Evolutionary conservation across 2,113 vertebrate genomes (phyloP).

Genomic region (Thalassarche chlororhynchos): DNA sequence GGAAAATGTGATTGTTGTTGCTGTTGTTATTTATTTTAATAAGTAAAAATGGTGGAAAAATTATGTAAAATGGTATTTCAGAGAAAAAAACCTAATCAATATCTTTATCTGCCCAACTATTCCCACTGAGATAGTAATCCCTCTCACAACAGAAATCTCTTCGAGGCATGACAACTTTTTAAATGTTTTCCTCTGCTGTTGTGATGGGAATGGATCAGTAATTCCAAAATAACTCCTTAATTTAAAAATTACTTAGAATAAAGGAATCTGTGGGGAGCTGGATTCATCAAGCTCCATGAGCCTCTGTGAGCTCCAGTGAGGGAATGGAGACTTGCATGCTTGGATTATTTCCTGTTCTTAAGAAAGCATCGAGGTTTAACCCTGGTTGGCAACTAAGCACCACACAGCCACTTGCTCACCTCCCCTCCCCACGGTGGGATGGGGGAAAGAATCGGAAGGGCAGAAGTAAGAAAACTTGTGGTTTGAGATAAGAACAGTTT

Average conservation of each 20-base stretch:
- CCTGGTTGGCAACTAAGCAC: too few relatives aligned
- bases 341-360: background rate
- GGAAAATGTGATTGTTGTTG: background rate
- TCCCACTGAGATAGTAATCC: background rate
- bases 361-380: background rate
- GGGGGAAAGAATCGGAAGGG: too few relatives aligned
- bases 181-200: background rate
- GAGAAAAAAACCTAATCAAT: background rate
- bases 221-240: background rate
- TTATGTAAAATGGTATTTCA: background rate
- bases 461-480: too few relatives aligned
- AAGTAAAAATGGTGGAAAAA: background rate
- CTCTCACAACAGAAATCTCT: background rate
- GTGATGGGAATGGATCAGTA: background rate
- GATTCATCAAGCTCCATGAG: background rate
- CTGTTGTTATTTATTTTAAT: background rate
- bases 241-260: background rate
- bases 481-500: too few relatives aligned
- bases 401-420: too few relatives aligned
- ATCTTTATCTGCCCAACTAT: background rate
- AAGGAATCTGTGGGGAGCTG: background rate
- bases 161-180: accelerated
- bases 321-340: background rate
- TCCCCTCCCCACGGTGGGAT: too few relatives aligned
- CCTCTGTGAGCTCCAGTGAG: background rate